A percentile compares a stretch with the other conserved stretches of the same genome.
These are phyloP conservation scores for Salvelinus sp. DNA, from an alignment of 2,113 vertebrate genomes.

Conservation along the genomic window DNA sequence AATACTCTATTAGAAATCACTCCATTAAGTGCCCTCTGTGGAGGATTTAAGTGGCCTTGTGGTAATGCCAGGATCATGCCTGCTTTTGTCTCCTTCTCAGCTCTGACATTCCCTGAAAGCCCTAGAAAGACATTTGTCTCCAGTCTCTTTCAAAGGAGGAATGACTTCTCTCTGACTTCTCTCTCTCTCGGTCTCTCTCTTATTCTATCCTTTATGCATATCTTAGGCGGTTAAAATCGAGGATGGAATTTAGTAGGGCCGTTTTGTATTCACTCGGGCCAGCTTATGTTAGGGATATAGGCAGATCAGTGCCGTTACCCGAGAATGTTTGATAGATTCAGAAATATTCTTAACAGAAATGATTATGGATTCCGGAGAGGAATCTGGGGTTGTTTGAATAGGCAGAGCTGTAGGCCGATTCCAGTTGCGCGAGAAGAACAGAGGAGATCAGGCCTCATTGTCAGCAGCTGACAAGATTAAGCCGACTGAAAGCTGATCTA, in stretches of 20 bases:
- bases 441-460: conserved; percentile 71
- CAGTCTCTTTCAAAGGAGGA: conserved; percentile 61
- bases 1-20: conserved; percentile 68
- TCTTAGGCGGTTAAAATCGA: conserved; percentile 50
- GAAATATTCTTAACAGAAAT: conserved; percentile 63
- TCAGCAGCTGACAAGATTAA: conserved; percentile 74
- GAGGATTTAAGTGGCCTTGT: conserved; percentile 67
- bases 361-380: conserved; percentile 65
- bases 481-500: conserved; percentile 70
- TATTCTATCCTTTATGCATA: conserved; percentile 48
- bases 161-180: conserved; percentile 51
- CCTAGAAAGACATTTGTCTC: conserved; percentile 66
- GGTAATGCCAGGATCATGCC: conserved; percentile 56
- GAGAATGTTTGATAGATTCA: conserved; percentile 64
- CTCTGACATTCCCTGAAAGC: conserved; percentile 47
- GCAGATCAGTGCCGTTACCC: conserved; percentile 69
- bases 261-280: conserved; percentile 66
- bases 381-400: conserved; percentile 66
- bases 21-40: conserved; percentile 70
- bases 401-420: conserved; percentile 61
- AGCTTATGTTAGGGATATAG: conserved; percentile 66
- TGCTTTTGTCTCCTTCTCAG: conserved; percentile 31
- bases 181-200: conserved; percentile 40
- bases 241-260: conserved; percentile 58
- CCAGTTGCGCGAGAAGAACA: conserved; percentile 62